phyloP scores from a whole-genome alignment of 2,797 vertebrate species.

The Macropus fuliginosus region DNA sequence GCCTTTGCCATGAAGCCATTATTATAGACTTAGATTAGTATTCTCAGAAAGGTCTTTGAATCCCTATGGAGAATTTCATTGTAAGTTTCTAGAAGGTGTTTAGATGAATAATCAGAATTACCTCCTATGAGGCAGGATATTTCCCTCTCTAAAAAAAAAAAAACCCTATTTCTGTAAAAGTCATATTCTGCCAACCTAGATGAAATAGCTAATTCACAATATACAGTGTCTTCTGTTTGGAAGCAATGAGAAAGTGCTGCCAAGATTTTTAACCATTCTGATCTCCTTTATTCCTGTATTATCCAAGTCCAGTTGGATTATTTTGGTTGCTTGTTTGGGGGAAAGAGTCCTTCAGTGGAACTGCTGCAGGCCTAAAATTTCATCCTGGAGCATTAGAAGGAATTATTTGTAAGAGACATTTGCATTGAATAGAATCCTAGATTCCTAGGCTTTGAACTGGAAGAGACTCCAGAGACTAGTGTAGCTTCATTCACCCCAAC shows the following conservation, averaged over 20 bases:
- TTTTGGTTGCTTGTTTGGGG: not conserved
- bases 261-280: not conserved
- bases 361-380: not conserved
- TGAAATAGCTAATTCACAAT: not conserved
- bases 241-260: not conserved
- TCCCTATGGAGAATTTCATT: not conserved
- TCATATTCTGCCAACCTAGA: not conserved
- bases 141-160: slow-evolving; percentile 6
- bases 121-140: not conserved
- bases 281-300: not conserved
- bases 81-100: not conserved
- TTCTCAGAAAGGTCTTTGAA: not conserved
- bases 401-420: not conserved
- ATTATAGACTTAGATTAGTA: not conserved
- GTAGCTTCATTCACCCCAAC: too few species aligned
- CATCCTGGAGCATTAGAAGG: not conserved
- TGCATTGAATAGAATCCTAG: not conserved
- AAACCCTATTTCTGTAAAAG: slow-evolving; percentile 14
- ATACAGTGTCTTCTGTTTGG: not conserved
- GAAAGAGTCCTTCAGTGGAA: not conserved
- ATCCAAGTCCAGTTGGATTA: not conserved
- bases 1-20: not conserved
- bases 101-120: not conserved
- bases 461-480: not conserved
- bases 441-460: not conserved